Percentiles rank a stretch among this genome's conserved stretches.
These are phyloP conservation scores for Equus quagga DNA, from an alignment of 2,113 vertebrate species.

Conservation along the genomic window DNA sequence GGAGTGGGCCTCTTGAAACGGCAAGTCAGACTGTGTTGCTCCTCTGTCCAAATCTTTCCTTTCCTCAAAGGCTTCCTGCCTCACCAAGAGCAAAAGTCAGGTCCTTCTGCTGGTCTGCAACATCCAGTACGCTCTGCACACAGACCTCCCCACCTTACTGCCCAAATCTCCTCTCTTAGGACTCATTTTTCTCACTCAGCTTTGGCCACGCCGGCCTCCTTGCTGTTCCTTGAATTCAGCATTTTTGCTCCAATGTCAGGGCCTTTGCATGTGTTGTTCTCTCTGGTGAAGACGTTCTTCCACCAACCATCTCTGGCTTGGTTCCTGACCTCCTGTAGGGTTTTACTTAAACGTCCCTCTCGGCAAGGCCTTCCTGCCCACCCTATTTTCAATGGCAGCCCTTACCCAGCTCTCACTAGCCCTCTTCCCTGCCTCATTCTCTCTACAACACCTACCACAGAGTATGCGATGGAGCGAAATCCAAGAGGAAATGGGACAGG, in stretches of 20 bases:
- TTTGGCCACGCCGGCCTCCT: not conserved
- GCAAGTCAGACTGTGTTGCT: not conserved
- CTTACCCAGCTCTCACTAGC: not conserved
- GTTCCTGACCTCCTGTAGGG: not conserved
- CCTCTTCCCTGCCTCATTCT: not conserved
- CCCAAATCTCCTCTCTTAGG: not conserved
- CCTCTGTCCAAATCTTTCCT: slow-evolving; percentile 32
- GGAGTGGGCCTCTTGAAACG: slow-evolving; percentile 7
- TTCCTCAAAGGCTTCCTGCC: slow-evolving; percentile 12
- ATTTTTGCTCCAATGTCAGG: not conserved
- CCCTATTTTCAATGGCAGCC: not conserved
- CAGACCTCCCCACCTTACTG: not conserved
- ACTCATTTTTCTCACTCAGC: not conserved
- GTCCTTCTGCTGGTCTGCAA: not conserved
- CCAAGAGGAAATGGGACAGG: not conserved
- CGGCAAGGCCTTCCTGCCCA: not conserved
- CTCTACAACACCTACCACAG: not conserved
- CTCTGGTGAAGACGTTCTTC: not conserved
- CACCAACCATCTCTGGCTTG: not conserved
- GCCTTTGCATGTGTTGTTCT: not conserved
- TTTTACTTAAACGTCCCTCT: not conserved
- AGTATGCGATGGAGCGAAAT: not conserved
- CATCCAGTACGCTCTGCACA: not conserved
- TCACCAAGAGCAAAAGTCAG: not conserved
- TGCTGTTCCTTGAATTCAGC: not conserved